Percentiles rank a stretch among this genome's conserved stretches.
These are phyloP conservation scores for Aselliscus stoliczkanus DNA, from an alignment of 2,797 vertebrate species.

Conservation along the genomic window DNA sequence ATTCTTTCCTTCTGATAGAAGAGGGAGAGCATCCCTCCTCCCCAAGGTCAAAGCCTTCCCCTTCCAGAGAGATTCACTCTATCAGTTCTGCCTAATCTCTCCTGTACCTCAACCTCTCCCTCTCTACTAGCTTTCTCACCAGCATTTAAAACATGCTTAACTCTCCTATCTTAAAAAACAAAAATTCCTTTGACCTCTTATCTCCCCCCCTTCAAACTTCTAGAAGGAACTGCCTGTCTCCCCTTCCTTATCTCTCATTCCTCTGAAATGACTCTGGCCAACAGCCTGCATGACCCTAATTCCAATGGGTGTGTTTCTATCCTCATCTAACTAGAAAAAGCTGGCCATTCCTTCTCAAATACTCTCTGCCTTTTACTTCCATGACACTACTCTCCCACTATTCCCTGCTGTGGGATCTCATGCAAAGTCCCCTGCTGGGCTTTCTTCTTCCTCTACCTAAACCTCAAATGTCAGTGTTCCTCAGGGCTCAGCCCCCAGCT, in stretches of 20 bases:
- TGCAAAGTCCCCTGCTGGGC: not conserved
- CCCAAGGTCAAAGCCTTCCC: not conserved
- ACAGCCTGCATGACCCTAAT: not conserved
- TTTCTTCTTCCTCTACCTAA: not conserved
- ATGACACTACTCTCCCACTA: not conserved
- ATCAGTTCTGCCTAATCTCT: not conserved
- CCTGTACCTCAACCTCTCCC: not conserved
- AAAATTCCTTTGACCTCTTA: conserved; percentile 15
- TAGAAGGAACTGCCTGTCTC: not conserved
- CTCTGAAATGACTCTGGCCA: not conserved
- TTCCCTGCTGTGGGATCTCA: not conserved
- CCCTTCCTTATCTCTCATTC: not conserved
- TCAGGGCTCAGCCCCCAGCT: not conserved
- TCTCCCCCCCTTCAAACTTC: not conserved
- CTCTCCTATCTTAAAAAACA: not conserved
- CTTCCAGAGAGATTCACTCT: not conserved
- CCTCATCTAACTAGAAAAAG: conserved; percentile 13
- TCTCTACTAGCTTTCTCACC: not conserved
- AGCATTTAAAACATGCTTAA: not conserved
- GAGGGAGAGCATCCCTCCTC: not conserved
- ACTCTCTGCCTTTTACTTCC: not conserved
- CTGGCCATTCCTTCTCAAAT: not conserved
- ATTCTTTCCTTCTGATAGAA: not conserved
- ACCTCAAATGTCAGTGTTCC: not conserved
- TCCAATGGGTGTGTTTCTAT: not conserved